Percentiles rank a stretch among this genome's conserved stretches.
These are phyloP conservation scores for Thumatha senex DNA, from an alignment of 2,888 invertebrate species.

Conservation along the genomic window DNA sequence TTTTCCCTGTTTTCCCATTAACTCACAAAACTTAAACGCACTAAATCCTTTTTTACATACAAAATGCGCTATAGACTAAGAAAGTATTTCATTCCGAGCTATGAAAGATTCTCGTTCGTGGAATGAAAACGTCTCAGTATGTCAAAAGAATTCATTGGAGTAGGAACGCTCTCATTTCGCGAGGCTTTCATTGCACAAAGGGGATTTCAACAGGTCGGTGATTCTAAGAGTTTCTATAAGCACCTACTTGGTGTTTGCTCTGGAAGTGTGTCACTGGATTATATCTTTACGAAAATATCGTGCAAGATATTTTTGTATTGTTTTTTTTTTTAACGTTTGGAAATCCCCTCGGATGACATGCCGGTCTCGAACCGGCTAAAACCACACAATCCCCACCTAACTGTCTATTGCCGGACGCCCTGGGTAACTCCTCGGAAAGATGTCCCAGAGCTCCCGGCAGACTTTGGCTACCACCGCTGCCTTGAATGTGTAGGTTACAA, in stretches of 20 bases:
- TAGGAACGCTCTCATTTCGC: conserved; percentile 17
- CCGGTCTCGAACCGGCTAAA: too few relatives aligned
- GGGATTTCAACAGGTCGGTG: conserved; percentile 4
- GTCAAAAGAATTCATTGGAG: conserved; percentile 31
- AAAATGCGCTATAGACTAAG: conserved; percentile 12
- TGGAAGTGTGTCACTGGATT: conserved; percentile 2
- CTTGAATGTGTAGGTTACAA: too few relatives aligned
- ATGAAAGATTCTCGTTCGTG: conserved; percentile 18
- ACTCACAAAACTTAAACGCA: background rate
- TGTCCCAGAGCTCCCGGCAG: too few relatives aligned
- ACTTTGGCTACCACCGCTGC: too few relatives aligned
- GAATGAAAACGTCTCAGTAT: conserved; percentile 31
- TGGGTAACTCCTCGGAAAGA: too few relatives aligned
- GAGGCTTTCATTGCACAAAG: conserved; percentile 11
- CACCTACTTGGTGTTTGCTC: conserved; percentile 1
- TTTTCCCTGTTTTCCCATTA: too few relatives aligned
- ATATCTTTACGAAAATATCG: background rate
- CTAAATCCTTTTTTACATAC: conserved; percentile 1
- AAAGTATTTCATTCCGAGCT: conserved; percentile 13
- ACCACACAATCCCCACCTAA: too few relatives aligned
- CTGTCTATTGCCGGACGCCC: too few relatives aligned
- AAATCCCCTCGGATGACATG: too few relatives aligned
- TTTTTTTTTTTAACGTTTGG: too few relatives aligned
- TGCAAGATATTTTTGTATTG: background rate
- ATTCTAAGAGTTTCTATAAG: conserved; percentile 1